Conservation (phyloP, 2,888 invertebrate genomes). For the Cerastis leucographa region DNA sequence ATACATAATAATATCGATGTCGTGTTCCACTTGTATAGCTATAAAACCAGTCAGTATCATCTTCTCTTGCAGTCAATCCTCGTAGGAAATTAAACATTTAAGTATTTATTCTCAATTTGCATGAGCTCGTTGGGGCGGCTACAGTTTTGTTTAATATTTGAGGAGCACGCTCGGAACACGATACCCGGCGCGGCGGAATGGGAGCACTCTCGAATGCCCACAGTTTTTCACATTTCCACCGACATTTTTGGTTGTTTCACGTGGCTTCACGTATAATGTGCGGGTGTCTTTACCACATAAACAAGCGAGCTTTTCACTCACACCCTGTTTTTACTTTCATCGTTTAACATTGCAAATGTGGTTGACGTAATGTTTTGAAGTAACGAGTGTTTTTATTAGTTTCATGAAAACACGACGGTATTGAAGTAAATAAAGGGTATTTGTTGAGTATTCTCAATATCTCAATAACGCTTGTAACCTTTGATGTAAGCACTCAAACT, state of each 20-base stretch:
- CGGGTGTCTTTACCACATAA: slow-evolving; percentile 45
- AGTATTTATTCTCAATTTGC: slow-evolving; percentile 69
- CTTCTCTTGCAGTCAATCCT: slow-evolving; percentile 18
- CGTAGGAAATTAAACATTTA: slow-evolving; percentile 53
- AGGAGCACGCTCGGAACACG: slow-evolving; percentile 65
- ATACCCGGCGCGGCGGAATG: slow-evolving; percentile 56
- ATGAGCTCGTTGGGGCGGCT: slow-evolving; percentile 62
- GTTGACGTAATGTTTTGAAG: slow-evolving; percentile 46
- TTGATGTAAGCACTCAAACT: slow-evolving; percentile 39
- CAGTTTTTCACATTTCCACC: slow-evolving; percentile 57
- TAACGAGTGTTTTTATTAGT: slow-evolving; percentile 60
- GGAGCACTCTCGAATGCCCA: slow-evolving; percentile 56
- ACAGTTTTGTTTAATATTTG: slow-evolving; percentile 72
- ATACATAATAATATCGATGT: slow-evolving; percentile 18
- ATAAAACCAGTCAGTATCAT: slow-evolving; percentile 6
- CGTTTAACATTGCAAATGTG: slow-evolving; percentile 31
- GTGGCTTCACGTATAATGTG: slow-evolving; percentile 46
- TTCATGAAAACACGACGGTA: slow-evolving; percentile 43
- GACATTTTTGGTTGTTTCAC: slow-evolving; percentile 49
- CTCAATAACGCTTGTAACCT: slow-evolving; percentile 43
- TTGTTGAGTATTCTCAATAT: slow-evolving; percentile 54
- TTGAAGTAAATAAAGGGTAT: slow-evolving; percentile 49
- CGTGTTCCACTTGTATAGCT: slow-evolving; percentile 10
- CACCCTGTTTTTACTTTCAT: slow-evolving; percentile 35
- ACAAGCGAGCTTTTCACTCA: slow-evolving; percentile 28